A percentile compares a stretch with the other conserved stretches of the same genome.
phyloP scores from a whole-genome alignment of 2,888 invertebrate genomes.

The Athalia cordata region DNA sequence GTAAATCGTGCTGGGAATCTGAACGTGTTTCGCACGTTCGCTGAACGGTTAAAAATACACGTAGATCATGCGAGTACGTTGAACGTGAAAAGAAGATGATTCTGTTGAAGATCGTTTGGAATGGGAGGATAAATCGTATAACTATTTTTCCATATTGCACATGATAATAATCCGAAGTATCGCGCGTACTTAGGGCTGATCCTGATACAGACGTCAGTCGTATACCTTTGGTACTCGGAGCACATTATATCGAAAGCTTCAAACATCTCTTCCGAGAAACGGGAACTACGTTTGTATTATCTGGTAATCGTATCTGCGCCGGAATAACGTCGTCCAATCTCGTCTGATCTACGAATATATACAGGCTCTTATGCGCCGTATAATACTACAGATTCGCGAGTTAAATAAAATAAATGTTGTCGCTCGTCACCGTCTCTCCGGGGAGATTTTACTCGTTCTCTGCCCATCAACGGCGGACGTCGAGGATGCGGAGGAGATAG shows the following conservation, averaged over 20 bases:
- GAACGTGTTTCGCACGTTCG: slow-evolving; percentile 20
- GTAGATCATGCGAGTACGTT: background rate
- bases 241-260: too few species aligned
- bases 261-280: background rate
- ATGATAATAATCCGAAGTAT: too few species aligned
- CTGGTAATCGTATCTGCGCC: slow-evolving; percentile 24
- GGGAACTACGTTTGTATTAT: slow-evolving; percentile 4
- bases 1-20: slow-evolving; percentile 9
- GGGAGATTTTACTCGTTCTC: slow-evolving; percentile 25
- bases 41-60: slow-evolving; percentile 39
- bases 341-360: too few species aligned
- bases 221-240: too few species aligned
- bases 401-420: slow-evolving; percentile 5
- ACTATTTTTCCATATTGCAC: too few species aligned
- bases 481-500: slow-evolving; percentile 9
- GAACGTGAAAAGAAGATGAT: slow-evolving; percentile 12
- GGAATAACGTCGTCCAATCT: background rate
- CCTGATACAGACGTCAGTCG: background rate
- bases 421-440: background rate
- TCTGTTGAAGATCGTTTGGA: slow-evolving; percentile 14
- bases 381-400: too few species aligned
- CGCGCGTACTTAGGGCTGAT: too few species aligned
- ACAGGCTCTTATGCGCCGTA: background rate
- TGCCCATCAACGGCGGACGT: background rate
- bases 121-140: too few species aligned